Conservation (phyloP, 1,140 invertebrate genomes). For the Idris sp. region DNA sequence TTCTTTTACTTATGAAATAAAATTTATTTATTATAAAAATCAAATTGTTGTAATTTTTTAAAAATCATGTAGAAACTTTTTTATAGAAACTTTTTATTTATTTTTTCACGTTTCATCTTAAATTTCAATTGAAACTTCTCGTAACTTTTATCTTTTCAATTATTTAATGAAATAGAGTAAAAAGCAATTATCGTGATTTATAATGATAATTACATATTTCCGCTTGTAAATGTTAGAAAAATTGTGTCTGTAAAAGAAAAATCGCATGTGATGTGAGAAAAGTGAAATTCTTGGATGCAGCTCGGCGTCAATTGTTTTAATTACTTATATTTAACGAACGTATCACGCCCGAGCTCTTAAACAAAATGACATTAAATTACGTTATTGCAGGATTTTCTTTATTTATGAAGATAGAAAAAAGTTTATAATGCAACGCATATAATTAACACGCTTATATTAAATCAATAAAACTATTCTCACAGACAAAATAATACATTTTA, state of each 20-base stretch:
- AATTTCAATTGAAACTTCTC: background rate
- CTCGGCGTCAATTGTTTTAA: slow-evolving; percentile 49
- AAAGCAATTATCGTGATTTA: slow-evolving; percentile 23
- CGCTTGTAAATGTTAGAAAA: slow-evolving; percentile 28
- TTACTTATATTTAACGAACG: slow-evolving; percentile 55
- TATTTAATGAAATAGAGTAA: slow-evolving; percentile 35
- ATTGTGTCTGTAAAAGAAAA: slow-evolving; percentile 24
- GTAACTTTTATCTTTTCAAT: slow-evolving; percentile 7
- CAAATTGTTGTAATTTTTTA: no score
- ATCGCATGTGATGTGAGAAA: slow-evolving; percentile 41
- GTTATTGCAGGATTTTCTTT: no score
- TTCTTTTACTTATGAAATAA: no score
- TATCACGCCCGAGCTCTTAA: slow-evolving; percentile 32
- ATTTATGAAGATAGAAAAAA: no score
- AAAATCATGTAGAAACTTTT: no score
- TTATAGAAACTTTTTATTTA: no score
- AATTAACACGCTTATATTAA: no score
- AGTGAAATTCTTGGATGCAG: slow-evolving; percentile 45
- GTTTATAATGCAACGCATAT: no score
- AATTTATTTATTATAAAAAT: no score
- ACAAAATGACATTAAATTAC: slow-evolving; percentile 20
- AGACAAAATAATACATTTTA: no score
- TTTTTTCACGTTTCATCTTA: background rate
- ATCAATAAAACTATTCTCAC: no score
- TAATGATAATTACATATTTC: slow-evolving; percentile 35